Evolutionary conservation across 2,888 invertebrate species (phyloP).

Genomic region (Schizaphis graminum): DNA sequence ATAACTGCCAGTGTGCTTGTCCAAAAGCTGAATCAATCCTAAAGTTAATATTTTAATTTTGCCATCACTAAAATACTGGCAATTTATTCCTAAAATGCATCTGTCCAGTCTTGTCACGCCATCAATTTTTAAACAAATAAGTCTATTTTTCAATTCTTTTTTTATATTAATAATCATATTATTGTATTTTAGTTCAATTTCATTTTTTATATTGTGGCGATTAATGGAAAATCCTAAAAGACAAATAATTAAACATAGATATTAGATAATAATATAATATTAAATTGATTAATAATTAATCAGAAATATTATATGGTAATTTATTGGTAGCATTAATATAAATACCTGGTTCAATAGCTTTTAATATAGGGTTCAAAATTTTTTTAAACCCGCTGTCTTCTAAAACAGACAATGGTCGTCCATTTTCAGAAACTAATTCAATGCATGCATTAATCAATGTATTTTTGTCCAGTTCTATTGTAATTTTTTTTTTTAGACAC

Average conservation of each 20-base stretch:
- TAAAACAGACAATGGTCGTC: background rate
- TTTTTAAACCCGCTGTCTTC: slow-evolving; percentile 2
- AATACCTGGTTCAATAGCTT: background rate
- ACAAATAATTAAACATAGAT: background rate
- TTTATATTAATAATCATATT: background rate
- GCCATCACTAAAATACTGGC: background rate
- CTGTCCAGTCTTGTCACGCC: background rate
- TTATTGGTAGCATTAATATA: background rate
- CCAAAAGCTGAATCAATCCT: background rate
- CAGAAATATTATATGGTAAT: background rate
- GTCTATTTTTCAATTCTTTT: slow-evolving; percentile 4
- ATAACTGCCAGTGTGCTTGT: background rate
- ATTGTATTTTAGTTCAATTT: background rate
- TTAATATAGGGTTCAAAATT: background rate
- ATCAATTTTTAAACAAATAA: background rate
- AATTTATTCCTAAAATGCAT: slow-evolving; percentile 4
- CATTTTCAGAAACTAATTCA: background rate
- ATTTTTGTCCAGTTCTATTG: slow-evolving; percentile 1
- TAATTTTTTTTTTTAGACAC: slow-evolving; percentile 14
- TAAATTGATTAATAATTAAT: background rate
- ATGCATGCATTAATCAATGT: slow-evolving; percentile 9
- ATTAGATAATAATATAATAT: too few species aligned
- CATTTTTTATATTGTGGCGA: background rate
- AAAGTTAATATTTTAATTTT: background rate
- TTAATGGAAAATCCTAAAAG: background rate